A percentile compares a stretch with the other conserved stretches of the same genome.
phyloP scores from a whole-genome alignment of 2,888 invertebrate species.

The Hirtodrosophila histrioides region DNA sequence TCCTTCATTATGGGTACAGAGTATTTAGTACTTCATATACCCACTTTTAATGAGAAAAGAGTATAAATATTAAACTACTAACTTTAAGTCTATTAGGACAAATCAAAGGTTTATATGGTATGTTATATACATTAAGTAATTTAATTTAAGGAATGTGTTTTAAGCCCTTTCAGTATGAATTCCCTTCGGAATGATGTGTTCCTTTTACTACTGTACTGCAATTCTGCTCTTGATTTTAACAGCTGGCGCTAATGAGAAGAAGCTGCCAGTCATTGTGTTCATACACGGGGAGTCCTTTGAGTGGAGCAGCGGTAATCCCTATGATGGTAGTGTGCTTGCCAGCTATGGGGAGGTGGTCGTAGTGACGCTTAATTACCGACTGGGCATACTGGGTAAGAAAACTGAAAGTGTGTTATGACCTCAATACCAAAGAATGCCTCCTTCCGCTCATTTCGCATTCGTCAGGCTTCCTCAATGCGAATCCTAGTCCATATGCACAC shows the following conservation, averaged over 20 bases:
- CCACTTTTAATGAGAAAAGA: too few relatives aligned
- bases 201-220: neutral
- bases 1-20: too few relatives aligned
- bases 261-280: conserved; percentile 84
- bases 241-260: conserved; percentile 84
- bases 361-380: conserved; percentile 97
- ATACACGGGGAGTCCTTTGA: conserved; percentile 89
- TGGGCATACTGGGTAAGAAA: conserved; percentile 90
- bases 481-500: conserved; percentile 92
- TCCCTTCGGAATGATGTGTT: too few relatives aligned
- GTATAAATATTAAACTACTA: too few relatives aligned
- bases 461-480: conserved; percentile 94
- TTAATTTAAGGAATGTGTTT: too few relatives aligned
- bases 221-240: conserved; percentile 2
- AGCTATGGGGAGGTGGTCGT: conserved; percentile 96
- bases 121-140: too few relatives aligned
- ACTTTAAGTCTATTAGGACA: too few relatives aligned
- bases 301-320: conserved; percentile 98
- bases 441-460: neutral
- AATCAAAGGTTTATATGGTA: too few relatives aligned
- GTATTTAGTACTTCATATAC: too few relatives aligned
- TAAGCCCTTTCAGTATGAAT: too few relatives aligned
- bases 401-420: neutral
- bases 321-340: conserved; percentile 97
- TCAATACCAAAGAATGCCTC: conserved; percentile 18